Base-by-base conservation (phyloP, 2,113 vertebrate genomes). In the Salminus brasiliensis region DNA sequence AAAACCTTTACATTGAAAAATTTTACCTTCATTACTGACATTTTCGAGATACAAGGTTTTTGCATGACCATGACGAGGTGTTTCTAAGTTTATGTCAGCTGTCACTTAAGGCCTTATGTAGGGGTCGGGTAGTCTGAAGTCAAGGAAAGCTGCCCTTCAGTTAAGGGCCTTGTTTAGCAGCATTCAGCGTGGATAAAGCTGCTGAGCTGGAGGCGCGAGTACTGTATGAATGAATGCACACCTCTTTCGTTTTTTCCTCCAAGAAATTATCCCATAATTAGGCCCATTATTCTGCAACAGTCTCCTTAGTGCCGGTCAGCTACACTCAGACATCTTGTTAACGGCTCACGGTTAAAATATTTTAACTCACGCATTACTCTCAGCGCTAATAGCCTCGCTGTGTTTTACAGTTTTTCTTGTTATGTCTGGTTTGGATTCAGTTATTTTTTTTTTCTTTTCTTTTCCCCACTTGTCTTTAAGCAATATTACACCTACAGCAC, bases 241-340 rank as follows among this genome's bases (percentile, higher is more conserved):
- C 69, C 34, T 71, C 21, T 65, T 45, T 72, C 65, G 32, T 39
- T 79, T 25, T 79, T 36, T 66, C 30, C 69, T 73, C 25, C 16
- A 30, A 66, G 57, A 72, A 72, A 72, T 72, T 43, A 79, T 72
- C 68, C 76, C 47, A 41, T 79, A 79, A 79, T 72, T 79, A 49
- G 29, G 30, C 60, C 43, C 70, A 79, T 79, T 79, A 72, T 79
- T 79, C 76, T 72, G 76, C 63, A 72, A 72, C 70, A 29, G 57
- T 72, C 43, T 25, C 43, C 41, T 79, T 79, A 72, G 76, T 63
- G 55, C 43, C 60, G 57, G 68, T 63, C 55, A 60, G n/a, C 57
- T 71, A 79, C 25, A 32, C 76, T 78, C 32, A 29, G 62, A 55
- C 47, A 57, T 9, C 18, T 32, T 78, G 76, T 71, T 45, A 52